A percentile compares a stretch with the other conserved stretches of the same genome.
These are phyloP conservation scores for Branchinecta lynchi DNA, from an alignment of 1,140 invertebrate genomes.

Conservation along the genomic window DNA sequence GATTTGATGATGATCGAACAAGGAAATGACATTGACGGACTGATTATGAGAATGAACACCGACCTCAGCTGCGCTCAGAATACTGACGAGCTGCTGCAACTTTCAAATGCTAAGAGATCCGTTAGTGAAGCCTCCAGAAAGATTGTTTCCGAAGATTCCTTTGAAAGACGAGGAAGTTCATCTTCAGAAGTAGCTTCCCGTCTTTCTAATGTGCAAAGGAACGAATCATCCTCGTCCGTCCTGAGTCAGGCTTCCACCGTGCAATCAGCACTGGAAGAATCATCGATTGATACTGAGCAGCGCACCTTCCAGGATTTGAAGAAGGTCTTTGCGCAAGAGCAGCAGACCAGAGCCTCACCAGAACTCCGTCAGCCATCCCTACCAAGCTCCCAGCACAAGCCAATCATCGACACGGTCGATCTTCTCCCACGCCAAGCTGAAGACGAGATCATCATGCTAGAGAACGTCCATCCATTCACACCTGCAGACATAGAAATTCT, in stretches of 20 bases:
- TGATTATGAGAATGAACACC: background rate
- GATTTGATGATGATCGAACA: background rate
- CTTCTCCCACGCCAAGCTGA: background rate
- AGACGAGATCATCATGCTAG: background rate
- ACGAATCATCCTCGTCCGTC: background rate
- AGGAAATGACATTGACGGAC: background rate
- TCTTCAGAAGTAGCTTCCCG: background rate
- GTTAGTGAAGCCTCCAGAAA: background rate
- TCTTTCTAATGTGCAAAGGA: background rate
- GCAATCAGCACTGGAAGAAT: background rate
- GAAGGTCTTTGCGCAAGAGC: background rate
- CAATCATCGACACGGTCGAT: background rate
- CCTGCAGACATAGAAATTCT: background rate
- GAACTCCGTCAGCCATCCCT: background rate
- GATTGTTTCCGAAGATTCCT: background rate
- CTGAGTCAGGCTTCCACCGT: background rate
- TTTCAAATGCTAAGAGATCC: background rate
- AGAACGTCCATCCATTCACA: slow-evolving; percentile 1
- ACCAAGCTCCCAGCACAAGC: background rate
- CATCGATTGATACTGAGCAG: background rate
- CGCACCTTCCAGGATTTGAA: background rate
- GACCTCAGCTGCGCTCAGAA: background rate
- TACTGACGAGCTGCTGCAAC: background rate
- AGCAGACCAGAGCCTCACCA: background rate
- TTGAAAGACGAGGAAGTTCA: background rate